phyloP scores from a whole-genome alignment of 2,888 invertebrate genomes.

The Pristionchus entomophagus region DNA sequence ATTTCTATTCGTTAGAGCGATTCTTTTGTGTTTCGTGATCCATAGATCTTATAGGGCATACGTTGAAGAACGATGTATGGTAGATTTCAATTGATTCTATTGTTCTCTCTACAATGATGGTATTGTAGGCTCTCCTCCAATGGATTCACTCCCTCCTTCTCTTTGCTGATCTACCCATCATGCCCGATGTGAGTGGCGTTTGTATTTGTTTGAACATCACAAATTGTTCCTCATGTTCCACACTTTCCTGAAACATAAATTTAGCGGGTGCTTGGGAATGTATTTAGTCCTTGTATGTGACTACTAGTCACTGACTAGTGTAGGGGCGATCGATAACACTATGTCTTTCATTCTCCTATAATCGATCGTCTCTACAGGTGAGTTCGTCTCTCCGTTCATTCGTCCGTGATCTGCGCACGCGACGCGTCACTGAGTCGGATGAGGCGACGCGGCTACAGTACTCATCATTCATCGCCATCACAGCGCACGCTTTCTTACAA shows the following conservation, averaged over 20 bases:
- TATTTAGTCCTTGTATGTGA: too few species aligned
- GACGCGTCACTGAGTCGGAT: not conserved
- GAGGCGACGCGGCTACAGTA: constrained; percentile 53
- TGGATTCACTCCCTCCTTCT: constrained; percentile 60
- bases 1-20: too few species aligned
- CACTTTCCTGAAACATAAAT: not conserved
- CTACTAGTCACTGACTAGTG: too few species aligned
- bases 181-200: constrained; percentile 38
- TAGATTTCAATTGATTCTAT: too few species aligned
- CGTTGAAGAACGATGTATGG: too few species aligned
- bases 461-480: constrained; percentile 61
- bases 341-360: too few species aligned
- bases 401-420: not conserved
- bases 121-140: constrained; percentile 52
- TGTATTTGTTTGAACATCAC: not conserved
- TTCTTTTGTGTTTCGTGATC: too few species aligned
- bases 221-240: not conserved
- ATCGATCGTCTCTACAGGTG: constrained; percentile 25
- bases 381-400: constrained; percentile 39
- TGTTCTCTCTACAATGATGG: too few species aligned
- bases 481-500: constrained; percentile 58
- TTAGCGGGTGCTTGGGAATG: too few species aligned
- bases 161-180: constrained; percentile 43
- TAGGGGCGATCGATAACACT: too few species aligned
- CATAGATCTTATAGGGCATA: too few species aligned